Evolutionary conservation across 1,140 invertebrate genomes (phyloP).

Genomic region (Drosophila pandora): DNA sequence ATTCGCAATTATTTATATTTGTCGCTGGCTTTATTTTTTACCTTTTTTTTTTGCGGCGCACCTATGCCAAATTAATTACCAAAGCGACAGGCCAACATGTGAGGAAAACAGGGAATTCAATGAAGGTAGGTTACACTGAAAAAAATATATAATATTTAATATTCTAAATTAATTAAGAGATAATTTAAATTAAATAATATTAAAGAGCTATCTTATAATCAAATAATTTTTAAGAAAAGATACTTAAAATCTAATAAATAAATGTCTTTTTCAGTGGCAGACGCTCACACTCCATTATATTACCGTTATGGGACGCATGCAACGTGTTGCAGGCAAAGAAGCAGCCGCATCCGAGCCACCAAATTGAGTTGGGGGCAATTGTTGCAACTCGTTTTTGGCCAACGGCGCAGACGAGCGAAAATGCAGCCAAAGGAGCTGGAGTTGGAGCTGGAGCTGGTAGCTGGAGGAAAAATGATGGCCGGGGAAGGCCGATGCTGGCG

Average conservation of each 20-base stretch:
- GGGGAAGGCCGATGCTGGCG: conserved; percentile 8
- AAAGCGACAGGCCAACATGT: conserved; percentile 29
- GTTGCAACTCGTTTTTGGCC: conserved; percentile 66
- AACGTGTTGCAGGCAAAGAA: conserved; percentile 21
- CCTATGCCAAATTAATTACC: conserved; percentile 72
- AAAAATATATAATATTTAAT: neutral
- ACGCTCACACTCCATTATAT: conserved; percentile 12
- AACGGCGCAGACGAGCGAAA: conserved; percentile 44
- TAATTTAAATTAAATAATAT: no score
- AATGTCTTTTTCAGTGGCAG: neutral
- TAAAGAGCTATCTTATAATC: no score
- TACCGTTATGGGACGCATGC: conserved; percentile 48
- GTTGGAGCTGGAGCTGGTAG: no score
- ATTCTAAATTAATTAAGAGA: no score
- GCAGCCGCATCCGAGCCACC: conserved; percentile 15
- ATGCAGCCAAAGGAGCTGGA: conserved; percentile 21
- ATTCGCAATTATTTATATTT: conserved; percentile 54
- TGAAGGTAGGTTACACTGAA: conserved; percentile 4
- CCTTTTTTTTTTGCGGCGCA: conserved; percentile 24
- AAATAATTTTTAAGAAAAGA: no score
- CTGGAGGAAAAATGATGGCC: conserved; percentile 5
- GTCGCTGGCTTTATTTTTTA: neutral
- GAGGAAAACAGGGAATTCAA: conserved; percentile 1
- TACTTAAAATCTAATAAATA: neutral
- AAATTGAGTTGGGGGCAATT: conserved; percentile 20